These are phyloP conservation scores for Cataglyphis cursor DNA, from an alignment of 2,888 invertebrate species.

Conservation along the genomic window DNA sequence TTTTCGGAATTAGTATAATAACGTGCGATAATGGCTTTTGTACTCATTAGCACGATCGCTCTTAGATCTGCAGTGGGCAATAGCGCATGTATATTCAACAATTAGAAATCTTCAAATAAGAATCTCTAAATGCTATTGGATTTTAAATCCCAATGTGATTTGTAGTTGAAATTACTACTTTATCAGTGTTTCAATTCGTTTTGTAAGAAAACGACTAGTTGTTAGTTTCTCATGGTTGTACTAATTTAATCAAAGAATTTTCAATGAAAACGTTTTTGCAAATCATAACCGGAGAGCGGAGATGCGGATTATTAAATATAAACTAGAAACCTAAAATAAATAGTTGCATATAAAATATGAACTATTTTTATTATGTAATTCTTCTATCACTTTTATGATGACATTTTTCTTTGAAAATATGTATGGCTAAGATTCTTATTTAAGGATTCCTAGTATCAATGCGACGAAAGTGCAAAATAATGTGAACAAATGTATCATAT, in stretches of 20 bases:
- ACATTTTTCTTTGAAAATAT: neutral
- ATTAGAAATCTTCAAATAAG: neutral
- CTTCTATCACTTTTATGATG: neutral
- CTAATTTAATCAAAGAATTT: too few species aligned
- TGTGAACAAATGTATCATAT: conserved; percentile 33
- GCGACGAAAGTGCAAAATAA: conserved; percentile 13
- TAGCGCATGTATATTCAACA: neutral
- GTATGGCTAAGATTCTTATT: neutral
- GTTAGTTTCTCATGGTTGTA: too few species aligned
- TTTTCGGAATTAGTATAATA: conserved; percentile 47
- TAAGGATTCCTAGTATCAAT: neutral
- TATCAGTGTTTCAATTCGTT: too few species aligned
- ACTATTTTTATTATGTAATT: neutral
- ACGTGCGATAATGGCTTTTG: conserved; percentile 22
- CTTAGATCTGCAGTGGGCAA: neutral
- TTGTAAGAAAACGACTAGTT: too few species aligned
- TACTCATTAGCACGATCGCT: conserved; percentile 1
- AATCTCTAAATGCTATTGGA: neutral
- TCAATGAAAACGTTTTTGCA: neutral
- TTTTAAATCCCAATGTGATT: neutral
- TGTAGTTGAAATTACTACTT: neutral
- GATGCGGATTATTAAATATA: neutral
- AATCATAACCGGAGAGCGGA: neutral
- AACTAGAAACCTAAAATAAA: neutral
- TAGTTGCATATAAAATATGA: neutral